A percentile compares a stretch with the other conserved stretches of the same genome.
These are phyloP conservation scores for Limnodromus scolopaceus DNA, from an alignment of 2,797 vertebrate genomes.

Conservation along the genomic window DNA sequence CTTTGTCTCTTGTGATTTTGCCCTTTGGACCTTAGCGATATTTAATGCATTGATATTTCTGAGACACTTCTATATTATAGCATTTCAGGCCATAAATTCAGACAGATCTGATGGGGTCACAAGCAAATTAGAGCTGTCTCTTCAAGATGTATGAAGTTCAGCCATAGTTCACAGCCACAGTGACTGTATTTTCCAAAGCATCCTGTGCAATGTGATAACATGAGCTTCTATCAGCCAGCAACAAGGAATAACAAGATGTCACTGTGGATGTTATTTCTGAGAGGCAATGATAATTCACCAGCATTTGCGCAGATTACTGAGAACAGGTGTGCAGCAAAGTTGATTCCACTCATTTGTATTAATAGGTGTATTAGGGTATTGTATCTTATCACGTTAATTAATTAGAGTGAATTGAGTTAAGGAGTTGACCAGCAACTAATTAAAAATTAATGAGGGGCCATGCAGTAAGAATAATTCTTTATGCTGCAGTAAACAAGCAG, in stretches of 20 bases:
- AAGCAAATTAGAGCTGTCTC: background rate
- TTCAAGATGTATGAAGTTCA: slow-evolving; percentile 20
- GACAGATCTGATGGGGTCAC: background rate
- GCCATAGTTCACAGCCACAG: background rate
- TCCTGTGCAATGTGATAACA: background rate
- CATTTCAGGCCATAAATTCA: background rate
- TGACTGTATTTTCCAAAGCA: slow-evolving; percentile 52
- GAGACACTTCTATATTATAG: background rate
- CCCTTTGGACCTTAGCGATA: background rate
- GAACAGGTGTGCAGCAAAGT: slow-evolving; percentile 45
- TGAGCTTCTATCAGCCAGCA: background rate
- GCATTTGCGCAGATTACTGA: slow-evolving; percentile 51
- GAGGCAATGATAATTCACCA: background rate
- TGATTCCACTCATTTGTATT: slow-evolving; percentile 66
- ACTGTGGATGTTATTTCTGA: background rate
- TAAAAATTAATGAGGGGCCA: slow-evolving; percentile 31
- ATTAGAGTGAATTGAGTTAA: slow-evolving; percentile 61
- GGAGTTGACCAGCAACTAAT: slow-evolving; percentile 32
- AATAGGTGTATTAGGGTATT: slow-evolving; percentile 32
- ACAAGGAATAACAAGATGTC: slow-evolving; percentile 4
- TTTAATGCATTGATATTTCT: background rate
- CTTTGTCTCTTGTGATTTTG: background rate
- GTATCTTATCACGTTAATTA: slow-evolving; percentile 62
- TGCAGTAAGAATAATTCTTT: background rate
- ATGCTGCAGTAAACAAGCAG: background rate